These are phyloP conservation scores for Hylia prasina DNA, from an alignment of 2,113 vertebrate genomes.

Conservation along the genomic window DNA sequence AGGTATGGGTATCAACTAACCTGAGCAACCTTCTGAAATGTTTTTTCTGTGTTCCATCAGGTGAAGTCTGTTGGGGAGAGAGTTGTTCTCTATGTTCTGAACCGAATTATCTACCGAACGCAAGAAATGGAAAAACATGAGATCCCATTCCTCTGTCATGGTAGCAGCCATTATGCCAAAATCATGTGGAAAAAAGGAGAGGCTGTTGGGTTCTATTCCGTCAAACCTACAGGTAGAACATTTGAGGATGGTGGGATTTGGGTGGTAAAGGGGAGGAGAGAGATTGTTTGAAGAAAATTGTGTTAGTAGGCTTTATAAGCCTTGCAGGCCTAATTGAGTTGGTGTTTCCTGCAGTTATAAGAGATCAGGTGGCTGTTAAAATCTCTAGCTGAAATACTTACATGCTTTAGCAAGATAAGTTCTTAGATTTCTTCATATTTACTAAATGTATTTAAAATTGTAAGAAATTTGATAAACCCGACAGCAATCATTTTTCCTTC, in stretches of 20 bases:
- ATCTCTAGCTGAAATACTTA: neutral
- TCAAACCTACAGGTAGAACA: conserved; percentile 82
- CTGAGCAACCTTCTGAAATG: neutral
- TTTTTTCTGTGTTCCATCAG: conserved; percentile 63
- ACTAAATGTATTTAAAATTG: neutral
- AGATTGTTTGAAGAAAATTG: neutral
- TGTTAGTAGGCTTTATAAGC: neutral
- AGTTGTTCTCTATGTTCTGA: conserved; percentile 88
- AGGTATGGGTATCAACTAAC: neutral
- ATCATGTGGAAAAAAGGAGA: conserved; percentile 88
- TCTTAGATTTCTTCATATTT: neutral
- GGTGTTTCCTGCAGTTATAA: neutral
- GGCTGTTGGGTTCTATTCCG: conserved; percentile 91
- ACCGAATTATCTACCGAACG: conserved; percentile 86
- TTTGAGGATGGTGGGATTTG: neutral
- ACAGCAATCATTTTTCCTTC: neutral
- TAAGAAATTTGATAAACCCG: neutral
- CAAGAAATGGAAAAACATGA: conserved; percentile 82
- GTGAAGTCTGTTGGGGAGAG: conserved; percentile 84
- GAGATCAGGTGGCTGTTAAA: neutral
- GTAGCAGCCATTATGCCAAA: conserved; percentile 81
- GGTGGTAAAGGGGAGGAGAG: rapidly evolving
- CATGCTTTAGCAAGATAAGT: neutral
- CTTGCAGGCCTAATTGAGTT: neutral
- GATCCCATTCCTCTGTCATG: conserved; percentile 84